These are phyloP conservation scores for Megaustenia siamemsis DNA, from an alignment of 2,888 invertebrate species.

Conservation along the genomic window DNA sequence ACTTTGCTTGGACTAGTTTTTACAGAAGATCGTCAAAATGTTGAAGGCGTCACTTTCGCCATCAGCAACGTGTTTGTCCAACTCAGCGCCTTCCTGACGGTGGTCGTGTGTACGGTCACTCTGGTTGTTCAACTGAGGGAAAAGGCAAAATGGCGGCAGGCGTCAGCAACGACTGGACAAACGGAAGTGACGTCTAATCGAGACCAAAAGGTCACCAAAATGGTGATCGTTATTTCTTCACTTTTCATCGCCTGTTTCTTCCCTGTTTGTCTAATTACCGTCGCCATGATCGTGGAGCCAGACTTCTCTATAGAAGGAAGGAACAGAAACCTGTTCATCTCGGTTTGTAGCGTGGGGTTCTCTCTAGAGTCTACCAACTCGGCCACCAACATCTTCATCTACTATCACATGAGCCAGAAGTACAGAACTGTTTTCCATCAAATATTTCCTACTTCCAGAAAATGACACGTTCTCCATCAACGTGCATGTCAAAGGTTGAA, in stretches of 20 bases:
- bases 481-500: no score
- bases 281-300: not conserved
- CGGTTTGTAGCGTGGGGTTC: not conserved
- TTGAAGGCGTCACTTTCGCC: not conserved
- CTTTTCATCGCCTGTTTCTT: not conserved
- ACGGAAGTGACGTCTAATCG: not conserved
- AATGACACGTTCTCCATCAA: no score
- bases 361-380: not conserved
- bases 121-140: not conserved
- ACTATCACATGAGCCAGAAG: constrained; percentile 9
- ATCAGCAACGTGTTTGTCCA: not conserved
- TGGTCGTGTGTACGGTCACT: not conserved
- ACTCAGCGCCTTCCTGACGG: not conserved
- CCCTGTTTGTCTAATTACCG: not conserved
- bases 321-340: not conserved
- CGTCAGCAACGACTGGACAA: not conserved
- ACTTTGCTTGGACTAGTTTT: constrained; percentile 10
- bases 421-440: not conserved
- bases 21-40: not conserved
- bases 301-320: constrained; percentile 9
- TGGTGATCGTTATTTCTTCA: not conserved
- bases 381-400: not conserved
- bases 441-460: no score
- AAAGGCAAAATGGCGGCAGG: not conserved
- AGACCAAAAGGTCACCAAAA: constrained; percentile 5